Conservation (phyloP, 2,888 invertebrate genomes). For the Peribatodes rhomboidaria region DNA sequence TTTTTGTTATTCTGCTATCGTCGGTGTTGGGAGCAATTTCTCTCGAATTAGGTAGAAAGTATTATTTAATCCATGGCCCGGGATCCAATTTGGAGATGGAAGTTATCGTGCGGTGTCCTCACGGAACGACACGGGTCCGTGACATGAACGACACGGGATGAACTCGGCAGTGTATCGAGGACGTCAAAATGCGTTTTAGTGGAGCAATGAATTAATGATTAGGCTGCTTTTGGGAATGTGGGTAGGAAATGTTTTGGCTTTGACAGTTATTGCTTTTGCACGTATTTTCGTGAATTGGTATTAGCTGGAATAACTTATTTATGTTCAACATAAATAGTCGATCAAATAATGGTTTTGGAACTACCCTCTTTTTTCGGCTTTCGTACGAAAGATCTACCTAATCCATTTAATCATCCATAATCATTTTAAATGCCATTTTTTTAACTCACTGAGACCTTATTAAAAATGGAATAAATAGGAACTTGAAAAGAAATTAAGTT, state of each 20-base stretch:
- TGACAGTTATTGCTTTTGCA: not conserved
- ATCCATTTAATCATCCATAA: too few relatives aligned
- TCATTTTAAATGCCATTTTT: too few relatives aligned
- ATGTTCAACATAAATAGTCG: too few relatives aligned
- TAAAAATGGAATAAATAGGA: too few relatives aligned
- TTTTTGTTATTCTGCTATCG: constrained; percentile 47
- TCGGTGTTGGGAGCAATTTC: constrained; percentile 40
- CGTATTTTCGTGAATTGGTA: not conserved
- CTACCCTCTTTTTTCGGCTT: too few relatives aligned
- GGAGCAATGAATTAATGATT: constrained; percentile 16
- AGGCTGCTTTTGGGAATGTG: not conserved
- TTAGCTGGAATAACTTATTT: too few relatives aligned
- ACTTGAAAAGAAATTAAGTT: too few relatives aligned
- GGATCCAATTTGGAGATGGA: constrained; percentile 56
- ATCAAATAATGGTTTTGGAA: too few relatives aligned
- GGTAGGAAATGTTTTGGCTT: not conserved
- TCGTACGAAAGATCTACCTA: too few relatives aligned
- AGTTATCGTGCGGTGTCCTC: constrained; percentile 37
- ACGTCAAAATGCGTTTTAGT: constrained; percentile 12
- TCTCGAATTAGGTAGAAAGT: constrained; percentile 12
- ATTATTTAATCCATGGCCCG: constrained; percentile 38
- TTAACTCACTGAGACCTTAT: too few relatives aligned
- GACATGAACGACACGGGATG: constrained; percentile 12
- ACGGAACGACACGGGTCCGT: constrained; percentile 26
- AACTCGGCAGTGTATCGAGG: constrained; percentile 13